Percentiles rank a stretch among this genome's conserved stretches.
phyloP scores from a whole-genome alignment of 2,113 vertebrate genomes.

The Cephalopterus ornatus region DNA sequence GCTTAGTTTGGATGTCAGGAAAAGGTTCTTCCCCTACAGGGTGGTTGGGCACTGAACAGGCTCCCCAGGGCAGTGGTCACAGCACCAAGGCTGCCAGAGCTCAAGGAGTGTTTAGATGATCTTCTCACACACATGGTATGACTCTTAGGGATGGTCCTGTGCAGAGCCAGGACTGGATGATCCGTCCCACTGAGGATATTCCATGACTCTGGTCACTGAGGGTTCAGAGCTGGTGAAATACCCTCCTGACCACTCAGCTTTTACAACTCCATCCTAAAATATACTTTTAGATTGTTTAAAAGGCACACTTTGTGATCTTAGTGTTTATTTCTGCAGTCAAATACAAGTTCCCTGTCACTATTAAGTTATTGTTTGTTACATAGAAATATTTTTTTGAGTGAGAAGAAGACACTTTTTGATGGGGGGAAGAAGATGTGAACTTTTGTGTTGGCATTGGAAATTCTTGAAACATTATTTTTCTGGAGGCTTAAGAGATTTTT shows the following conservation, averaged over 20 bases:
- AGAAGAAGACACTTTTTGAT: not conserved
- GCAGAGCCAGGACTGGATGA: accelerated
- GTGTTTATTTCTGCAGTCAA: not conserved
- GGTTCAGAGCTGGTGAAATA: not conserved
- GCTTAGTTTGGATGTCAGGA: accelerated
- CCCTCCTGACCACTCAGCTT: not conserved
- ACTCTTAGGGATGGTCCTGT: not conserved
- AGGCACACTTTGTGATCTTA: not conserved
- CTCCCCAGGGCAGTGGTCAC: not conserved
- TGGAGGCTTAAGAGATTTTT: not conserved
- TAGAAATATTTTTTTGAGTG: not conserved
- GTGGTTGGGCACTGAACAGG: not conserved
- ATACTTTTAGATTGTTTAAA: not conserved
- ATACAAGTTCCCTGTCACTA: not conserved
- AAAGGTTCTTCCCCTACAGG: not conserved
- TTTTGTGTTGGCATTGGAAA: not conserved
- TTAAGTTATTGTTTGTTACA: not conserved
- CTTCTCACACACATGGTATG: not conserved
- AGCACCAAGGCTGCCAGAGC: accelerated
- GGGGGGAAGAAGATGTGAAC: not conserved
- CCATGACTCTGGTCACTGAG: not conserved
- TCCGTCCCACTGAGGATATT: accelerated
- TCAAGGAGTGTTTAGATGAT: accelerated
- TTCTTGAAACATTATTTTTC: not conserved
- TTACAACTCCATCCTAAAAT: not conserved